Evolutionary conservation across 1,140 invertebrate genomes (phyloP), one percentile per base, ranked within the genome.

Genomic region (Tribolium madens): DNA sequence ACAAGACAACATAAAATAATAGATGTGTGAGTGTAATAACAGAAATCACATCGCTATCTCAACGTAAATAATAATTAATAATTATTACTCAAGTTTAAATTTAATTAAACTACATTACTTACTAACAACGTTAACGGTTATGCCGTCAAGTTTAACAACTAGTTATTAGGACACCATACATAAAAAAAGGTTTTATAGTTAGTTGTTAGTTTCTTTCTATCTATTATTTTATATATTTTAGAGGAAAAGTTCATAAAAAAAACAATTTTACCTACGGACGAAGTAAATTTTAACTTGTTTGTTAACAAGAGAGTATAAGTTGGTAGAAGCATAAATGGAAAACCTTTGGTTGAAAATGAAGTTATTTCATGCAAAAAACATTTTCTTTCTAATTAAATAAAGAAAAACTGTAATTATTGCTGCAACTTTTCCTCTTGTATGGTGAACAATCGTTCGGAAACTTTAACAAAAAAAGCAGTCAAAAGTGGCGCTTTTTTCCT

Each of bases 221-320:
- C n/a, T n/a, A n/a, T n/a, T n/a, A n/a, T n/a, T n/a, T n/a, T n/a
- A n/a, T n/a, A n/a, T n/a, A n/a, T n/a, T n/a, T n/a, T n/a, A n/a
- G n/a, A 64, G 14, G 10, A 18, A 52, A 9, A 26, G 13, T 26
- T 21, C 1, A 17, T 33, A 64, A 64, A 64, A 64, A 64, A 31
- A 64, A 64, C 26, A 21, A 21, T 36, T 64, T 64, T 64, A 64
- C 57, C 57, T 33, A 14, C 57, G 26, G 57, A 64, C 57, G 57
- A 64, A 64, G 57, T 64, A 64, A 64, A 64, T 64, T 64, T 64
- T 33, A 64, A 64, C 57, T 64, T 64, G 57, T 64, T 64, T 64
- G 21, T 12, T 12, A 64, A 1, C 57, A 64, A 14, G 57, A 31
- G 9, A n/a, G 26, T 12, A 64, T 64, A 33, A 13, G 3, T 1